Conservation (phyloP, 2,888 invertebrate genomes). For the Aspidapion aeneum region DNA sequence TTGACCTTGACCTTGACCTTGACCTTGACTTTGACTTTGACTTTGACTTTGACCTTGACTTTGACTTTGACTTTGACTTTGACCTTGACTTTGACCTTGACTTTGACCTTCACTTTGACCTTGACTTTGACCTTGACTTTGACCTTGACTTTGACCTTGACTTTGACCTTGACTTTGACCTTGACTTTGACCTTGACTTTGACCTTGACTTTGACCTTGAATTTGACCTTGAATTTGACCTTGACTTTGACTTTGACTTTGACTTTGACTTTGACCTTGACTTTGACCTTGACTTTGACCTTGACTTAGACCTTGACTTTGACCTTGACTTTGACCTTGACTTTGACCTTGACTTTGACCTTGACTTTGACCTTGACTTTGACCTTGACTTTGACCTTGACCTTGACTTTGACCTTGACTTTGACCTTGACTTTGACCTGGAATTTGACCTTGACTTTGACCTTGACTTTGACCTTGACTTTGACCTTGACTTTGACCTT, state of each 20-base stretch:
- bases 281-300: background rate
- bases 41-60: background rate
- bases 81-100: background rate
- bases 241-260: background rate
- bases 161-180: background rate
- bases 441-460: no score
- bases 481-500: no score
- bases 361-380: background rate
- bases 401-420: background rate
- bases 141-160: background rate
- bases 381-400: background rate
- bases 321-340: background rate
- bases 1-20: background rate
- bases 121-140: background rate
- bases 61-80: background rate
- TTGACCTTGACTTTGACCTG: background rate
- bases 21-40: background rate
- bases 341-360: background rate
- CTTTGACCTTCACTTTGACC: background rate
- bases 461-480: no score
- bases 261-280: background rate
- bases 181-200: background rate
- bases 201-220: background rate
- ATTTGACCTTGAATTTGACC: background rate
- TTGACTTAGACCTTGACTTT: background rate